Evolutionary conservation across 2,113 vertebrate species (phyloP), one percentile per base, ranked within the genome.

Genomic region (Columba janthina): DNA sequence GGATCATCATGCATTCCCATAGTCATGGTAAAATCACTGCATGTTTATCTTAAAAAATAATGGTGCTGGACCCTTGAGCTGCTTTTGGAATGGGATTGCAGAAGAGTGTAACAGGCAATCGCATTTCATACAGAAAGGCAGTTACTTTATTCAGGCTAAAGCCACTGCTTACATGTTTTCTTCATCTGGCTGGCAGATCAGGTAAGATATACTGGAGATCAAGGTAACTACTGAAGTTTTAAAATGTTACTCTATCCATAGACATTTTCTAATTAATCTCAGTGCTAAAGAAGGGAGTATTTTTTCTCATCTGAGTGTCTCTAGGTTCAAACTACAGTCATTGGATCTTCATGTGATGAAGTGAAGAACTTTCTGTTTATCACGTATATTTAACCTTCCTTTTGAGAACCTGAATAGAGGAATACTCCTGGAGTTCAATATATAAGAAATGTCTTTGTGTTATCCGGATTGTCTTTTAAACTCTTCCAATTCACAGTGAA

Each of bases 391-490:
- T 89, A 89, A 31, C 48, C 15, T 84, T 34, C 26, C 34, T 71
- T 89, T 84, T 83, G 18, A 71, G 69, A 81, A 40, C 38, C 22
- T 50, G 51, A 77, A 60, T 26, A 86, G 72, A 77, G 31, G 15
- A 80, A 24, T 85, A 65, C 9, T 54, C 24, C 8, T 53, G 61
- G 21, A 50, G 28, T 75, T 90, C 70, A 44, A 15, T 78, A 32
- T 42, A 21, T 46, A 71, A 74, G 67, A 88, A 76, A 53, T 66
- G 15, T 82, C 93, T 78, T 92, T n/a, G 22, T 36, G 76, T 81
- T 95, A 61, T 14, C 61, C 69, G 70, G 40, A 53, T 89, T 85
- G 62, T 78, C 77, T 87, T 94, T 94, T 89, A 93, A 95, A 91
- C 57, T 85, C 12, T 61, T 74, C 48, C 36, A 78, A 8, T 92